Base-by-base conservation (phyloP, 2,888 invertebrate genomes). In the Ganaspis brasiliensis region DNA sequence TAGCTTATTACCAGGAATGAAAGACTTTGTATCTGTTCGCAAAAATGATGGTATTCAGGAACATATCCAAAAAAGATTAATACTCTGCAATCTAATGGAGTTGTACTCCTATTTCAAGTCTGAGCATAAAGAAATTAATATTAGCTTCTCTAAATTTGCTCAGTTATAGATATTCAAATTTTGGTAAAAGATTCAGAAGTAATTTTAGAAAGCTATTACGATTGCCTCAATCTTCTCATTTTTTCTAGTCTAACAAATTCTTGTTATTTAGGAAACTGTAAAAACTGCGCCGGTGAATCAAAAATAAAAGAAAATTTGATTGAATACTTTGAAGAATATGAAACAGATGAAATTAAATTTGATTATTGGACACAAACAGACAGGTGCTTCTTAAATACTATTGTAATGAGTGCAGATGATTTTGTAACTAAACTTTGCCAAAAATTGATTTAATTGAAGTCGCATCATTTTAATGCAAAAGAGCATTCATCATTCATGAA, bases 1-100 rank as follows among this genome's bases (percentile, higher is more conserved):
- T n/a, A n/a, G n/a, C n/a, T n/a, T n/a, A n/a, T n/a, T 82, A 56
- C 79, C 82, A 37, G 81, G 78, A 10, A 73, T 57, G 35, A 81
- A 78, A 77, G 77, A 80, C 55, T 72, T 35, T 67, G 73, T 78
- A 9, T 74, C 73, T 35, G 56, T 77, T 12, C 63, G 70, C 70
- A 12, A 77, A 35, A 21, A 26, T 31, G 72, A 75, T 72, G 59
- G 72, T 2, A 35, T 4, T 35, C 35, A 8, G 9, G 35, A 35
- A 8, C 35, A 35, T 35, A 8, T 35, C 35, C 35, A 35, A 35
- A 35, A 35, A 35, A 35, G 35, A 35, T 35, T 35, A 35, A 35
- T 35, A 35, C 35, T 35, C 8, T 35, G 35, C 8, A 35, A 35
- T 35, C 35, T 35, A 6, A 35, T 6, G 9, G 35, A 35, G 9